Base-by-base conservation (phyloP, 2,797 vertebrate species). In the Vireo griseus region DNA sequence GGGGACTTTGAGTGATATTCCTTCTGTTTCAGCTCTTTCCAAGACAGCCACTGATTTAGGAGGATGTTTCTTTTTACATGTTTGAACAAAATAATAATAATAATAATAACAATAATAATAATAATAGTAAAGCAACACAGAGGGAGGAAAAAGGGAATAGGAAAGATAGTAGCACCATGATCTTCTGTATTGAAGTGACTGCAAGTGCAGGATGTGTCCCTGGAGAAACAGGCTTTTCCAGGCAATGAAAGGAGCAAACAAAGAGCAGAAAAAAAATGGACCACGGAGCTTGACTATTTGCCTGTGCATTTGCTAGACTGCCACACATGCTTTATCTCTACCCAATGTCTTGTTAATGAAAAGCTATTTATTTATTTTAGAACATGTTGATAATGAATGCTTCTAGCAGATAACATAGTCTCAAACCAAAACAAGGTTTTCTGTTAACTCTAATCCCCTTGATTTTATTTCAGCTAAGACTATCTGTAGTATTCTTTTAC, bases 1-100 rank as follows among this genome's bases (percentile, higher is more conserved):
- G 76, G 90, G 86, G 93, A 85, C 81, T 93, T 91, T 86, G 96
- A 97, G 85, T 82, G 86, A 96, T 97, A 96, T 95, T 95, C 96
- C 97, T 97, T 97, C 96, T 97, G 96, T 91, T 97, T 54, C 78
- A 73, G 75, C 72, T 87, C 83, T 95, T 90, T 92, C 86, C 74
- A 77, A 94, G 94, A 87, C 83, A 96, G 81, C 42, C 92, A 68
- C 39, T 96, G 95, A 97, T 96, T 96, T 94, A 96, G 79, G 61
- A 95, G 52, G 65, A 68, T 78, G 61, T 78, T 66, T 96, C 51
- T 50, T 92, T 90, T 95, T 86, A 92, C 45, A 65, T 59, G 33
- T 85, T 89, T 8, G 0, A 94, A 82, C 62, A 47, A 76, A 80
- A 65, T 11, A 55, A 29, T 16, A 69, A 17, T 20, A 25, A 9